Base-by-base conservation (phyloP, 1,140 invertebrate genomes). In the Helicorthomorpha holstii region DNA sequence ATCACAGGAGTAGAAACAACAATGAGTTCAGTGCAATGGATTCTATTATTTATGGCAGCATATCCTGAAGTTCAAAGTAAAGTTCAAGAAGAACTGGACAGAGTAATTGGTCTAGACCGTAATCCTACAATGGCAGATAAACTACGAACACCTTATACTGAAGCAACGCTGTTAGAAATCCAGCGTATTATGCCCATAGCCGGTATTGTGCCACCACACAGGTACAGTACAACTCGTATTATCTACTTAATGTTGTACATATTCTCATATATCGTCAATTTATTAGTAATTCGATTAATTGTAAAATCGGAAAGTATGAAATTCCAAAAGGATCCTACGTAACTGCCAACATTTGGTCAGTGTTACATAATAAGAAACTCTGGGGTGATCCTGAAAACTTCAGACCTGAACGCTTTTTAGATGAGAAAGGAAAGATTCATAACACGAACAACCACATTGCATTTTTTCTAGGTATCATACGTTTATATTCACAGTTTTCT, bases 1-100 rank as follows among this genome's bases (percentile, higher is more conserved):
- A 82, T 83, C 1, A 89, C 86, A 54, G 90, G 90, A 7, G 88
- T 92, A 77, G 92, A 95, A 68, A 95, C 91, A 0, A 88, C 93
- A 24, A 91, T 92, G 56, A 91, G 82, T 1, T 85, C 88, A 0
- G 64, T 95, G 1, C 73, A 85, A 45, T 95, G 90, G 87, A 78
- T 85, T 42, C 75, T 93, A 27, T 74, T 95, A 0, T 82, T 87
- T 60, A 85, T 94, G 78, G 65, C 93, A 7, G 79, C 86, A 58
- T 76, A 95, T 64, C 88, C 87, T 0, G 79, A 89, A 47, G 75
- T 85, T 1, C 86, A 90, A 64, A 72, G 70, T 21, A 77, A 77
- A 7, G 81, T 95, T 0, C 85, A 88, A 67, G 79, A 87, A 42
- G 91, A 97, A 65, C 68, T 95, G n/a, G 86, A 92, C 58, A 58